A percentile compares a stretch with the other conserved stretches of the same genome.
Conservation (phyloP, 2,888 invertebrate species). For the Thyatira batis region DNA sequence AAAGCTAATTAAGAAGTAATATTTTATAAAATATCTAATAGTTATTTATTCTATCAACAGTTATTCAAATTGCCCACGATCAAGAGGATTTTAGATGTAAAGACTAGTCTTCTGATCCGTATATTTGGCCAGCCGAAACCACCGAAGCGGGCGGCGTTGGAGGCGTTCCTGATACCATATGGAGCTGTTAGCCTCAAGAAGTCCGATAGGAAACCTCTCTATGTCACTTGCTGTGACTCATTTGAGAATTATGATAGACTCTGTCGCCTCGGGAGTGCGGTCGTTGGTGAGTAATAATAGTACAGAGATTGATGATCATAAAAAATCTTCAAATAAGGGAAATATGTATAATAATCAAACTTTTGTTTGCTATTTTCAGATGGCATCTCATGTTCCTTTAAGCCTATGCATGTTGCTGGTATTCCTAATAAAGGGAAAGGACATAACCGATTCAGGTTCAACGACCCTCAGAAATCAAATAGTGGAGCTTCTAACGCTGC, state of each 20-base stretch:
- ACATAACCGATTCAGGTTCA: background rate
- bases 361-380: background rate
- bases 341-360: too few species aligned
- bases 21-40: too few species aligned
- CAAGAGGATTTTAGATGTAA: constrained; percentile 40
- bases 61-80: constrained; percentile 31
- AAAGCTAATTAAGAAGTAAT: too few species aligned
- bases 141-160: constrained; percentile 20
- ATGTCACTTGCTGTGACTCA: constrained; percentile 25
- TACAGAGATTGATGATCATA: too few species aligned
- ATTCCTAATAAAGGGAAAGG: background rate
- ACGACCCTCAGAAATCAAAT: background rate
- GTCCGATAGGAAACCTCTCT: constrained; percentile 18
- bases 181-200: constrained; percentile 39
- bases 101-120: constrained; percentile 32
- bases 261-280: constrained; percentile 10
- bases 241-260: constrained; percentile 39
- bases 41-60: too few species aligned
- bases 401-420: background rate
- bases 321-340: too few species aligned
- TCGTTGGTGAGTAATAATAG: constrained; percentile 39
- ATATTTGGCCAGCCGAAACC: constrained; percentile 27
- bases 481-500: too few species aligned
- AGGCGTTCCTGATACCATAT: constrained; percentile 26
- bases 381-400: background rate